phyloP scores from a whole-genome alignment of 2,888 invertebrate species.

The Idaea biselata region DNA sequence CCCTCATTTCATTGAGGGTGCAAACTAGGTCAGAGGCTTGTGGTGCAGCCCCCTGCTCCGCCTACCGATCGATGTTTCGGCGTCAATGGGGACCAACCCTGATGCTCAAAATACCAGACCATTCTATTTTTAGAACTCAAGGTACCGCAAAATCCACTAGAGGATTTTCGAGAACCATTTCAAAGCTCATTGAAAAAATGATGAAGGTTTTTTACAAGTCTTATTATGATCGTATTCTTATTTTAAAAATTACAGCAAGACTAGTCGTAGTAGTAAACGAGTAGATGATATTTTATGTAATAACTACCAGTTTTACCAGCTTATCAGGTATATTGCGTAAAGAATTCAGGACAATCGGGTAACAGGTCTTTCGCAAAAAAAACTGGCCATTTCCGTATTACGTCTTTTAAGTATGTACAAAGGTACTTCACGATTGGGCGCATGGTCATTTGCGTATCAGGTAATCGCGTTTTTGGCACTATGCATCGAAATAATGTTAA shows the following conservation, averaged over 20 bases:
- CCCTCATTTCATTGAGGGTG: conserved; percentile 65
- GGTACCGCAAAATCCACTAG: conserved; percentile 23
- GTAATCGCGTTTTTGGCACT: too few relatives aligned
- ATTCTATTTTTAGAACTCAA: conserved; percentile 58
- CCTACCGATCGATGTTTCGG: conserved; percentile 62
- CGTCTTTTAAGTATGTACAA: too few relatives aligned
- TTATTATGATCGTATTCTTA: background rate
- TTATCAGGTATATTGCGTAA: too few relatives aligned
- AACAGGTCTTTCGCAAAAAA: too few relatives aligned
- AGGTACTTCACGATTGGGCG: too few relatives aligned
- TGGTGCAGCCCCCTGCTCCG: conserved; percentile 54
- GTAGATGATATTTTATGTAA: too few relatives aligned
- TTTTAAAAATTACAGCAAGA: background rate
- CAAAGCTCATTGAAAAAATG: background rate
- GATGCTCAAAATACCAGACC: conserved; percentile 38
- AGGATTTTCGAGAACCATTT: background rate
- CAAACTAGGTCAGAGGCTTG: conserved; percentile 66
- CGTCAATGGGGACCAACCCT: conserved; percentile 62
- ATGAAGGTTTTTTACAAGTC: conserved; percentile 8
- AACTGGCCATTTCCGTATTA: too few relatives aligned
- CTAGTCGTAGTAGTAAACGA: too few relatives aligned
- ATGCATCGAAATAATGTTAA: too few relatives aligned
- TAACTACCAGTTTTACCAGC: too few relatives aligned
- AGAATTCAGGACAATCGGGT: too few relatives aligned
- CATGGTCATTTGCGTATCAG: too few relatives aligned